A percentile compares a stretch with the other conserved stretches of the same genome.
Evolutionary conservation across 2,797 vertebrate genomes (phyloP).

Genomic region (Hypotaenidia philippensis): DNA sequence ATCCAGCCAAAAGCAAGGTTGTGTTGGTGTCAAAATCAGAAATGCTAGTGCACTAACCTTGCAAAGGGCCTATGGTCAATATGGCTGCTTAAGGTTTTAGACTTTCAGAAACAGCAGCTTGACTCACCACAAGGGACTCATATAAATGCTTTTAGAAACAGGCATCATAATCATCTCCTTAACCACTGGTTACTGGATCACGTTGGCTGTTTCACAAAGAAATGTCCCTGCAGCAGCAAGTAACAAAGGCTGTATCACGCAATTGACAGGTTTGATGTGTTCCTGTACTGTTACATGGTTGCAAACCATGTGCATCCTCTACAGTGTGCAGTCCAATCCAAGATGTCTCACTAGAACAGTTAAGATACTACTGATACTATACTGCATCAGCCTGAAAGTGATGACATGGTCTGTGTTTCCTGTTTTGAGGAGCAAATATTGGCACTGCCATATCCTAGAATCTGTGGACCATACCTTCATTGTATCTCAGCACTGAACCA

Average conservation of each 20-base stretch:
- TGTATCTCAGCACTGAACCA: not conserved
- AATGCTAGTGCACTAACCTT: not conserved
- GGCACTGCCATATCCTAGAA: not conserved
- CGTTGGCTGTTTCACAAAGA: not conserved
- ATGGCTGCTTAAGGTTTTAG: not conserved
- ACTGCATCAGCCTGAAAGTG: not conserved
- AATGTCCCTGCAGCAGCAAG: constrained; percentile 1
- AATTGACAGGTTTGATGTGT: not conserved
- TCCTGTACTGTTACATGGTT: not conserved
- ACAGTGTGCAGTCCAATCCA: not conserved
- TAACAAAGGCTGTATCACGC: rapidly evolving
- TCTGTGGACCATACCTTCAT: not conserved
- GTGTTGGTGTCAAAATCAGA: not conserved
- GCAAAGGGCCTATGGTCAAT: not conserved
- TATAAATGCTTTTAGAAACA: constrained; percentile 20
- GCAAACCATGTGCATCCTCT: not conserved
- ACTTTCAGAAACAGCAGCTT: constrained; percentile 44
- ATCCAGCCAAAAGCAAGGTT: not conserved
- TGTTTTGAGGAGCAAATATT: not conserved
- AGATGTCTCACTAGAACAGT: not conserved
- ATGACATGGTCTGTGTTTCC: not conserved
- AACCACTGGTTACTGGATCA: constrained; percentile 17
- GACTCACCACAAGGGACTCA: not conserved
- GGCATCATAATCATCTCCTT: constrained; percentile 40
- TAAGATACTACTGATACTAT: not conserved